A percentile compares a stretch with the other conserved stretches of the same genome.
Conservation (phyloP, 35 echinoderm and acorn worm genomes). For the Amphiura filiformis region DNA sequence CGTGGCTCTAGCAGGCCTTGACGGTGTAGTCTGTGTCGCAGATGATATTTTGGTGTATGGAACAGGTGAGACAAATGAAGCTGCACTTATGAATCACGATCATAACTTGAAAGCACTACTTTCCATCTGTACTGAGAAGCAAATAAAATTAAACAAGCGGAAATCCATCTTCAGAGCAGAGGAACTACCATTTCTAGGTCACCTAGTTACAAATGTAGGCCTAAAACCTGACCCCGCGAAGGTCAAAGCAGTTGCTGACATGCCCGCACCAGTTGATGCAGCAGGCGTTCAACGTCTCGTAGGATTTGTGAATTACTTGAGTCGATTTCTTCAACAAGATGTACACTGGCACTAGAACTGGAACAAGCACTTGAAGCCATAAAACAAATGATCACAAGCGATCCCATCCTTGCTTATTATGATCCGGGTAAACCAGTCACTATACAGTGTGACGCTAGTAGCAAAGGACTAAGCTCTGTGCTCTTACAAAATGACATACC, state of each 20-base stretch:
- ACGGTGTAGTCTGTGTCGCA: conserved; percentile 6
- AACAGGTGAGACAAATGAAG: not conserved
- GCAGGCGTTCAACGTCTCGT: not conserved
- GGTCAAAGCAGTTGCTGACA: not conserved
- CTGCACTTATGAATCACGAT: conserved; percentile 40
- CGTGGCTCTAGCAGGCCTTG: not conserved
- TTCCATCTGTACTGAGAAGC: conserved; percentile 32
- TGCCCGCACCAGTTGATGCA: not conserved
- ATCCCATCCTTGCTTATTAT: conserved; percentile 26
- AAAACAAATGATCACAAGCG: conserved; percentile 14
- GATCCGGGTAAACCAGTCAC: not conserved
- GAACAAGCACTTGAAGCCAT: not conserved
- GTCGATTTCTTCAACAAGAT: not conserved
- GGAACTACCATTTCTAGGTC: conserved; percentile 27
- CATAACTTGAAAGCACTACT: conserved; percentile 44
- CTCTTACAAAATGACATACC: conserved; percentile 35
- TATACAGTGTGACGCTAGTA: conserved; percentile 23
- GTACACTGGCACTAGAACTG: conserved; percentile 35
- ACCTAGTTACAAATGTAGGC: conserved; percentile 10
- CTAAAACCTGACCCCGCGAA: conserved; percentile 17
- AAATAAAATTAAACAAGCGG: conserved; percentile 26
- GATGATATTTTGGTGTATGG: conserved; percentile 65
- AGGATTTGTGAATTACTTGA: conserved; percentile 29
- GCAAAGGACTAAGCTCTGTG: not conserved
- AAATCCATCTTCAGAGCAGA: conserved; percentile 10